Evolutionary conservation across 2,113 vertebrate genomes (phyloP).

Genomic region (Paraplagusia blochii): DNA sequence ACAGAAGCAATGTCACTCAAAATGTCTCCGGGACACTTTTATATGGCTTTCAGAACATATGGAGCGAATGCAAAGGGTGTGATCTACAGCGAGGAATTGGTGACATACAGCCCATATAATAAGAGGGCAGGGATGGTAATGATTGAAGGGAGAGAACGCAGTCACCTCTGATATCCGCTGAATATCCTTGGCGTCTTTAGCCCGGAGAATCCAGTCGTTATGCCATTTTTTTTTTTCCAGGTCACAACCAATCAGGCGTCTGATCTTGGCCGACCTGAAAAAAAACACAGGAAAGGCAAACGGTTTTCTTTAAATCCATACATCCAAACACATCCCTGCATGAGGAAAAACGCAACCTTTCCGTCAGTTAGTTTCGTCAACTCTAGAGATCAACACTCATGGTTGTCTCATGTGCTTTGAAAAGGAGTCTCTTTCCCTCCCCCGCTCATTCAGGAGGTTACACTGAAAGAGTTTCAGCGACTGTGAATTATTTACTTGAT

Average conservation of each 20-base stretch:
- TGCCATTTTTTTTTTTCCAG: constrained; percentile 41
- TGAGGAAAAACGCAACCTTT: background rate
- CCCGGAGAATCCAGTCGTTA: constrained; percentile 16
- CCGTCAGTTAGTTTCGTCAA: background rate
- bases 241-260: constrained; percentile 17
- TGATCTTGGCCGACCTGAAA: constrained; percentile 46
- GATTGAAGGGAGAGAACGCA: constrained; percentile 24
- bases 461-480: constrained; percentile 79
- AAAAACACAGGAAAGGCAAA: constrained; percentile 36
- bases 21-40: constrained; percentile 49
- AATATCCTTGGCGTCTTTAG: constrained; percentile 38
- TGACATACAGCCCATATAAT: constrained; percentile 51
- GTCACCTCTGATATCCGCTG: constrained; percentile 60
- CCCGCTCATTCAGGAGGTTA: constrained; percentile 58
- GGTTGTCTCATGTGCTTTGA: constrained; percentile 48
- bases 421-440: constrained; percentile 31
- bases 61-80: constrained; percentile 31
- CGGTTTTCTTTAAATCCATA: constrained; percentile 14
- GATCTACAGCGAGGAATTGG: constrained; percentile 28
- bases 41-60: constrained; percentile 24
- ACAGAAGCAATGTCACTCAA: constrained; percentile 61
- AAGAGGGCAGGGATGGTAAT: constrained; percentile 34
- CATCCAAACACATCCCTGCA: constrained; percentile 1
- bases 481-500: constrained; percentile 79
- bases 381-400: background rate